phyloP scores from a whole-genome alignment of 2,113 vertebrate genomes.

The Pholis gunnellus region DNA sequence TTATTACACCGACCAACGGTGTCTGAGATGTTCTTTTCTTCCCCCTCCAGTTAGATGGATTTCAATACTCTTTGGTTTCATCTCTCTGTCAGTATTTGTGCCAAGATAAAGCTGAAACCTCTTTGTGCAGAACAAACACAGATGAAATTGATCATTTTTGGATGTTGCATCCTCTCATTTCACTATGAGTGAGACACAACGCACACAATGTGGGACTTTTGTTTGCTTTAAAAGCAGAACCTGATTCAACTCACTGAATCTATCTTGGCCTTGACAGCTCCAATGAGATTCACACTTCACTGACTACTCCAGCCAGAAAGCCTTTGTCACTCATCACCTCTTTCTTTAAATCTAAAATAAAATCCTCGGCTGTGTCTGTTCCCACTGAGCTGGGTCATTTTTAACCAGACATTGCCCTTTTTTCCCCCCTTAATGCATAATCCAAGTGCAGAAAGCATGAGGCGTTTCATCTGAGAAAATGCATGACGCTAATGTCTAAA shows the following conservation, averaged over 20 bases:
- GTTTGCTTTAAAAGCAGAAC: slow-evolving; percentile 1
- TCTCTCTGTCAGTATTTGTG: not conserved
- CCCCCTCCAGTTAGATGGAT: not conserved
- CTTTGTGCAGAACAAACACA: not conserved
- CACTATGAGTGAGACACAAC: not conserved
- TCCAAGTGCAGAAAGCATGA: not conserved
- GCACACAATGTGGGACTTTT: not conserved
- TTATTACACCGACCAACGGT: not conserved
- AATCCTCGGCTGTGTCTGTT: slow-evolving; percentile 16
- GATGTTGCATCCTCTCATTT: not conserved
- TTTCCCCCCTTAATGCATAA: not conserved
- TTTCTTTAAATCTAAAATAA: slow-evolving; percentile 18
- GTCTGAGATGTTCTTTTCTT: not conserved
- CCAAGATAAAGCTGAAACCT: not conserved
- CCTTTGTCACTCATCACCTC: not conserved
- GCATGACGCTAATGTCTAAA: not conserved
- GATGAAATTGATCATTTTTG: not conserved
- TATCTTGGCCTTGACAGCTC: slow-evolving; percentile 20
- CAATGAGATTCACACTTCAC: slow-evolving; percentile 36
- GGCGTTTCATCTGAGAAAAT: not conserved
- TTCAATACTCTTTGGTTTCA: not conserved
- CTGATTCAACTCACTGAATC: not conserved
- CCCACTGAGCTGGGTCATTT: not conserved
- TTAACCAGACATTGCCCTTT: not conserved
- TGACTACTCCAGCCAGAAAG: slow-evolving; percentile 10